phyloP scores from a whole-genome alignment of 92 coral and sea anemone species.

The Galaxea fascicularis region DNA sequence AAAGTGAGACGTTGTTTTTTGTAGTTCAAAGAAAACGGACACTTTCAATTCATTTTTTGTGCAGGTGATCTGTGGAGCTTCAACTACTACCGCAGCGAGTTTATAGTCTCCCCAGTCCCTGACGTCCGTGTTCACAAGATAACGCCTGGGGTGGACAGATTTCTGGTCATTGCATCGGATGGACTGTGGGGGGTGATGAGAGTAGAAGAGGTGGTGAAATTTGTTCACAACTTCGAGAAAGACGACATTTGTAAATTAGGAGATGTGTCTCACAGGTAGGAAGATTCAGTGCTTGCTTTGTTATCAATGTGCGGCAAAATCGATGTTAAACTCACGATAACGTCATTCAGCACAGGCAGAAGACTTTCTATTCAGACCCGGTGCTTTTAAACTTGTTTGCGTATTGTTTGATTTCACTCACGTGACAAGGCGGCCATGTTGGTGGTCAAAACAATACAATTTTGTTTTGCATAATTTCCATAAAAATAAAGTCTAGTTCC shows the following conservation, averaged over 20 bases:
- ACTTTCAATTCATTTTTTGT: background rate
- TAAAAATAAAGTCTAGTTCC: too few relatives aligned
- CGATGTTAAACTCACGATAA: background rate
- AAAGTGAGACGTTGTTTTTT: too few relatives aligned
- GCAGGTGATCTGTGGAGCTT: constrained; percentile 97
- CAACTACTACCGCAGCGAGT: constrained; percentile 90
- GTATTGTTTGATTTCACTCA: too few relatives aligned
- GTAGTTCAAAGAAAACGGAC: too few relatives aligned
- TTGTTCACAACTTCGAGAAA: constrained; percentile 82
- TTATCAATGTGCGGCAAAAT: background rate
- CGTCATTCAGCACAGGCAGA: too few relatives aligned
- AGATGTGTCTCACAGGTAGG: constrained; percentile 94
- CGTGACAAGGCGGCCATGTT: too few relatives aligned
- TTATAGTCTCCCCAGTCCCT: constrained; percentile 93
- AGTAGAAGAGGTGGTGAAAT: constrained; percentile 90
- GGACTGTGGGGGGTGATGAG: constrained; percentile 97
- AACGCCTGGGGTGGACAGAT: constrained; percentile 82
- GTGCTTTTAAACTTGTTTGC: too few relatives aligned
- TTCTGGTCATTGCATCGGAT: constrained; percentile 87
- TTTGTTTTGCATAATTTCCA: too few relatives aligned
- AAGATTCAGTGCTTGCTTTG: background rate
- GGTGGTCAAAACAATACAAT: too few relatives aligned
- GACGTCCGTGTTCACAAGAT: constrained; percentile 88
- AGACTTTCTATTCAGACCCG: too few relatives aligned
- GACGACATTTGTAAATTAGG: constrained; percentile 77